These are phyloP conservation scores for Vanessa cardui DNA, from an alignment of 2,888 invertebrate species.

Conservation along the genomic window DNA sequence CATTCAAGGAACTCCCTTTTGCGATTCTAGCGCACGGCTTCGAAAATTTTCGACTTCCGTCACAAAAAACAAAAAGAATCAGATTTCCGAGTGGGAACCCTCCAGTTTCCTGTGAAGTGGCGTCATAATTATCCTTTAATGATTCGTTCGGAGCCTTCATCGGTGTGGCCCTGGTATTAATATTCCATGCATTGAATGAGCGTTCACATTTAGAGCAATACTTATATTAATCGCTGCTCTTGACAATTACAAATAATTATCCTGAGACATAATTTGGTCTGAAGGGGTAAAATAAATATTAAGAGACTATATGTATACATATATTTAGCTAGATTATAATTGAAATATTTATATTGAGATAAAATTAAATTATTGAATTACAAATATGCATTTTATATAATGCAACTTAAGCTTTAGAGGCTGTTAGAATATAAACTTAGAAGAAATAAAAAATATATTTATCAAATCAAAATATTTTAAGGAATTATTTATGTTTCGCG, in stretches of 20 bases:
- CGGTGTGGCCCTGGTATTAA: conserved; percentile 68
- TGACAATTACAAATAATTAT: not conserved
- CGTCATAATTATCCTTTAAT: conserved; percentile 79
- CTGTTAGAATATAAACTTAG: too few species aligned
- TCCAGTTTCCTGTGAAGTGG: conserved; percentile 72
- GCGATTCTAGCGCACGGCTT: conserved; percentile 51
- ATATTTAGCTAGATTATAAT: too few species aligned
- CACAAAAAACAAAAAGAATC: conserved; percentile 67
- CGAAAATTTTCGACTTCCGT: conserved; percentile 61
- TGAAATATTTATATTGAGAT: too few species aligned
- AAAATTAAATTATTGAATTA: too few species aligned
- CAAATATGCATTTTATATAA: too few species aligned
- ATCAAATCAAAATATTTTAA: too few species aligned
- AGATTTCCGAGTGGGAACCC: conserved; percentile 73
- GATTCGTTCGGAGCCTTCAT: conserved; percentile 74
- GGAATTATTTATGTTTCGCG: too few species aligned
- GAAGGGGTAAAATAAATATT: too few species aligned
- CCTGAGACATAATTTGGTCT: too few species aligned
- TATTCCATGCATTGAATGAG: conserved; percentile 66
- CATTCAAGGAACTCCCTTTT: conserved; percentile 33
- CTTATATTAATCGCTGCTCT: not conserved
- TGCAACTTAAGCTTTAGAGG: too few species aligned
- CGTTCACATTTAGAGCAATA: conserved; percentile 29
- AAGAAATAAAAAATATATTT: too few species aligned
- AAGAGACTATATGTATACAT: too few species aligned